Percentiles rank a stretch among this genome's conserved stretches.
Evolutionary conservation across 2,113 vertebrate species (phyloP).

Genomic region (Crotalus helleri): DNA sequence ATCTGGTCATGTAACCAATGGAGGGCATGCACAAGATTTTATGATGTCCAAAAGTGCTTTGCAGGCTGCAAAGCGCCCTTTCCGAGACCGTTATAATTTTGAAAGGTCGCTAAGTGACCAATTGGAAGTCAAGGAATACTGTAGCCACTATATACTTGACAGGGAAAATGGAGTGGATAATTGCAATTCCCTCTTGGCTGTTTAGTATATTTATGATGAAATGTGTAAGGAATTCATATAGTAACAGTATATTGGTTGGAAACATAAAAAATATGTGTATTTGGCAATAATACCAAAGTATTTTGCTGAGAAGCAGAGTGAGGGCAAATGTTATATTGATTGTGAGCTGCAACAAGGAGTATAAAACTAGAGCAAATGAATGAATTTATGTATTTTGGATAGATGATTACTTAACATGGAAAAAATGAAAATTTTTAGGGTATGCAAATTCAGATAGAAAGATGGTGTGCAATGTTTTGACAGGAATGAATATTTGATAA

Average conservation of each 20-base stretch:
- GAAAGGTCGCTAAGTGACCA: not conserved
- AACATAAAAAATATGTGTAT: not conserved
- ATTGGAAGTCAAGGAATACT: not conserved
- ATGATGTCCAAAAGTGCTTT: not conserved
- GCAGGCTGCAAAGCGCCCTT: not conserved
- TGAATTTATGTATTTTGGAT: not conserved
- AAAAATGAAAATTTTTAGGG: not conserved
- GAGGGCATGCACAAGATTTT: not conserved
- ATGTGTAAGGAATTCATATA: not conserved
- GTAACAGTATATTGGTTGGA: not conserved
- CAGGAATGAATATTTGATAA: not conserved
- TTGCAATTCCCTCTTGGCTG: not conserved
- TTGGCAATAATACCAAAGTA: not conserved
- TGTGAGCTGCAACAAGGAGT: not conserved
- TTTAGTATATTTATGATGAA: not conserved
- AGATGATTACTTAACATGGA: not conserved
- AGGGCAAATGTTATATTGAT: not conserved
- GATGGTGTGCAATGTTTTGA: not conserved
- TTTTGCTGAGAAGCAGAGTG: not conserved
- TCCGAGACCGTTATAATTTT: not conserved
- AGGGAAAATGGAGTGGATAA: not conserved
- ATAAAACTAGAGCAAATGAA: not conserved
- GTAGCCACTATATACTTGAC: not conserved
- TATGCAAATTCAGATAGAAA: not conserved
- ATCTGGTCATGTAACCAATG: not conserved